Base-by-base conservation (phyloP, 1,140 invertebrate species). In the Helicoverpa armigera region DNA sequence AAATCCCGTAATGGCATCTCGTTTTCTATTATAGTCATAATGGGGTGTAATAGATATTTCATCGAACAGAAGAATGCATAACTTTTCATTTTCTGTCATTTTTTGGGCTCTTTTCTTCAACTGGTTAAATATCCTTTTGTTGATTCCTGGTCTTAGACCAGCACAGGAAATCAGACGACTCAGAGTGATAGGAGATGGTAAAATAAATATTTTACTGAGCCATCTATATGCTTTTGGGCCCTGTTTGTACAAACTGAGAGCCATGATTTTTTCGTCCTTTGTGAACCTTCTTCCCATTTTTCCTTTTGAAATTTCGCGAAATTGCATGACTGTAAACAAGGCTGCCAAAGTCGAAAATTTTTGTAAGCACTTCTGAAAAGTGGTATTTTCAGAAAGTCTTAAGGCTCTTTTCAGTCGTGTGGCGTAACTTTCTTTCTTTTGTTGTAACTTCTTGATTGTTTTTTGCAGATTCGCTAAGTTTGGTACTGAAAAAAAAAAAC, bases 1-100 rank as follows among this genome's bases (percentile, higher is more conserved):
- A 85, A 85, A 90, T 2, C 89, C 90, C 35, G 50, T 50, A 29
- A 92, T 85, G 12, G 13, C 18, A 80, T 91, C 89, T 31, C 63
- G 79, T 56, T 70, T 61, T 67, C 54, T 61, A 50, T 84, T 88
- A 43, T 86, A 94, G 18, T 83, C 56, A 35, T 91, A 81, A 53
- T 80, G 81, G 23, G 83, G 83, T 53, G 83, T 81, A 10, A 94
- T 80, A 11, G 86, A 51, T 43, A 92, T 87, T 86, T 94, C 91
- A 79, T 94, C 91, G 75, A 92, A 90, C 16, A 91, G 54, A n/a
- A 94, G 53, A 7, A 83, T 82, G 61, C 89, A 90, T 23, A 88
- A 60, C 72, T 84, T 90, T 48, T 91, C 77, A 35, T 72, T 58
- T 13, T 12, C 2, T 65, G 72, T 83, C 83, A 92, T 83, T 61